phyloP scores from a whole-genome alignment of 2,888 invertebrate species.

The Xestia sexstrigata region DNA sequence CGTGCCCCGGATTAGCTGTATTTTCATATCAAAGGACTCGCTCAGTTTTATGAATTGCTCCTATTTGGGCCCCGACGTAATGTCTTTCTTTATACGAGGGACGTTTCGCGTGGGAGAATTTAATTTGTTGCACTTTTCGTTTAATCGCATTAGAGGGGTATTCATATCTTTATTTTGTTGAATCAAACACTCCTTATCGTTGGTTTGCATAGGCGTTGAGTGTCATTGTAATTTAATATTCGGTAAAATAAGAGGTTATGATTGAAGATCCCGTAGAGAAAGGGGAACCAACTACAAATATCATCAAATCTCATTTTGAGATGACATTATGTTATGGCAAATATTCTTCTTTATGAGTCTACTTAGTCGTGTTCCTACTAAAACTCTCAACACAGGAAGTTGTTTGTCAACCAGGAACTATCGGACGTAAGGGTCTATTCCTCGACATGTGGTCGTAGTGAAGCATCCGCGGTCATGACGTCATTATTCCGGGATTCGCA shows the following conservation, averaged over 20 bases:
- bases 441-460: slow-evolving; percentile 35
- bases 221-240: slow-evolving; percentile 68
- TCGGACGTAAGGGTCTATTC: slow-evolving; percentile 33
- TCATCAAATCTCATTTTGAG: background rate
- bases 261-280: slow-evolving; percentile 28
- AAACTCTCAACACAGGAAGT: slow-evolving; percentile 39
- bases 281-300: slow-evolving; percentile 21
- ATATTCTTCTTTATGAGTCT: background rate
- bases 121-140: slow-evolving; percentile 87
- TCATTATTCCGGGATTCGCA: slow-evolving; percentile 76
- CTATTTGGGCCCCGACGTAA: slow-evolving; percentile 82
- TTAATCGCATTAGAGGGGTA: slow-evolving; percentile 83
- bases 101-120: slow-evolving; percentile 88
- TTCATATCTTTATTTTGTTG: slow-evolving; percentile 79
- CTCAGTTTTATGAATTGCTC: slow-evolving; percentile 88
- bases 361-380: background rate
- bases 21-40: slow-evolving; percentile 89
- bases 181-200: slow-evolving; percentile 75
- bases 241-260: slow-evolving; percentile 47
- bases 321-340: background rate
- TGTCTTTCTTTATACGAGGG: slow-evolving; percentile 86
- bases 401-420: slow-evolving; percentile 22
- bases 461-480: slow-evolving; percentile 60
- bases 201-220: slow-evolving; percentile 75
- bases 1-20: slow-evolving; percentile 88